Evolutionary conservation across 2,888 invertebrate species (phyloP).

Genomic region (Crocallis elinguaria): DNA sequence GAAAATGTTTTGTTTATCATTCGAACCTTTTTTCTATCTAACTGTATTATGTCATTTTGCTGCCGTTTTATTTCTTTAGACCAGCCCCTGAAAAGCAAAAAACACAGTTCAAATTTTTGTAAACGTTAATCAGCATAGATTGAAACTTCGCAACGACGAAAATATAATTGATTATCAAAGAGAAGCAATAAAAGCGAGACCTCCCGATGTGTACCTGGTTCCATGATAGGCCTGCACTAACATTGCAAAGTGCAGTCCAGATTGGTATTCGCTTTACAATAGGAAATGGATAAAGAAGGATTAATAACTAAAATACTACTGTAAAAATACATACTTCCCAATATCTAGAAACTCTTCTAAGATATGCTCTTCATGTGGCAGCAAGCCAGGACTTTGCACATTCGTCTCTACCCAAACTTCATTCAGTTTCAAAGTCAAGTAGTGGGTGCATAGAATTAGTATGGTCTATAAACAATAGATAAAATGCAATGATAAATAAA

Average conservation of each 20-base stretch:
- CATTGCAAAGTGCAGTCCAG: no score
- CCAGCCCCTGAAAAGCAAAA: slow-evolving; percentile 72
- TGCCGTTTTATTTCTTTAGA: slow-evolving; percentile 60
- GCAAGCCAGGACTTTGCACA: slow-evolving; percentile 38
- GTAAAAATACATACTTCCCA: slow-evolving; percentile 48
- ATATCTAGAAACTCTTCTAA: slow-evolving; percentile 64
- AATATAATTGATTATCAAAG: no score
- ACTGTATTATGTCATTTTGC: slow-evolving; percentile 61
- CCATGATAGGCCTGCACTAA: no score
- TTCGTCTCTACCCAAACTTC: slow-evolving; percentile 67
- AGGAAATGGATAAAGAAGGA: not conserved
- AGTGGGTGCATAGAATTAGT: slow-evolving; percentile 66
- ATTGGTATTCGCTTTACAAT: no score
- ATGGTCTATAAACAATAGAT: slow-evolving; percentile 46
- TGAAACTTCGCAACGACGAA: no score
- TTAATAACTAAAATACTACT: not conserved
- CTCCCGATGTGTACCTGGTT: no score
- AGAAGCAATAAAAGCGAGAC: no score
- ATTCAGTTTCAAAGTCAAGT: slow-evolving; percentile 63
- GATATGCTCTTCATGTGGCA: slow-evolving; percentile 49
- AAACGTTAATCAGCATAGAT: no score
- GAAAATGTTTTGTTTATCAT: not conserved
- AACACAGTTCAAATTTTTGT: no score
- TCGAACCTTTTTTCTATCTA: slow-evolving; percentile 53
- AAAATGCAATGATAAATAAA: not conserved